Conservation (phyloP, 2,888 invertebrate species). For the Heterodera filipjevi region DNA sequence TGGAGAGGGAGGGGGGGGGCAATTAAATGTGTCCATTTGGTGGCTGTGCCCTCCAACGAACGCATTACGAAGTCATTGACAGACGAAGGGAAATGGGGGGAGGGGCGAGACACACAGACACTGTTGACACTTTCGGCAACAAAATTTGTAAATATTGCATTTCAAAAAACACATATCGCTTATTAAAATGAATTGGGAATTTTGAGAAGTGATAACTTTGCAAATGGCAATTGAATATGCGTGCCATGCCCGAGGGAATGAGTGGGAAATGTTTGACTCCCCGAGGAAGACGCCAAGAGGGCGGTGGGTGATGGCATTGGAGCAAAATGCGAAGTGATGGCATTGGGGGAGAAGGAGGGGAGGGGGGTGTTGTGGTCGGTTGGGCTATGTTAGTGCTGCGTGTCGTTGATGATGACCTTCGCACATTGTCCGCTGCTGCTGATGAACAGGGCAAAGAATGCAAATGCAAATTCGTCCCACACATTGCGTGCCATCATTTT, state of each 20-base stretch:
- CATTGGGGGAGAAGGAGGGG: background rate
- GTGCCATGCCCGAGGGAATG: background rate
- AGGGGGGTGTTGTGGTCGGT: background rate
- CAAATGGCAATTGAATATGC: background rate
- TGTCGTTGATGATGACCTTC: background rate
- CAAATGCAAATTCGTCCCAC: constrained; percentile 3
- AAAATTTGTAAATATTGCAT: background rate
- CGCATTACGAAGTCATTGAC: background rate
- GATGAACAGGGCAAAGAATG: background rate
- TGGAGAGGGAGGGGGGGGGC: background rate
- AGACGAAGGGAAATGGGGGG: background rate
- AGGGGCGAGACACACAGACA: background rate
- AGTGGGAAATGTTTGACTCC: background rate
- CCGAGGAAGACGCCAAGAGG: too few species aligned
- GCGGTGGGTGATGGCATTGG: background rate
- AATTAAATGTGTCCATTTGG: background rate
- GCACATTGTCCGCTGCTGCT: background rate
- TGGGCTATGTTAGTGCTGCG: background rate
- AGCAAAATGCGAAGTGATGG: background rate
- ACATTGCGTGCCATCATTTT: constrained; percentile 12
- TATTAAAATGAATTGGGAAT: background rate
- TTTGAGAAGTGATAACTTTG: background rate
- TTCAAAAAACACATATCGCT: background rate
- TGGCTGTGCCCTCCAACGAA: background rate
- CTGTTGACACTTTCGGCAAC: background rate